Conservation (phyloP, 2,113 vertebrate species). For the Stomatorhinus ivindoensis region DNA sequence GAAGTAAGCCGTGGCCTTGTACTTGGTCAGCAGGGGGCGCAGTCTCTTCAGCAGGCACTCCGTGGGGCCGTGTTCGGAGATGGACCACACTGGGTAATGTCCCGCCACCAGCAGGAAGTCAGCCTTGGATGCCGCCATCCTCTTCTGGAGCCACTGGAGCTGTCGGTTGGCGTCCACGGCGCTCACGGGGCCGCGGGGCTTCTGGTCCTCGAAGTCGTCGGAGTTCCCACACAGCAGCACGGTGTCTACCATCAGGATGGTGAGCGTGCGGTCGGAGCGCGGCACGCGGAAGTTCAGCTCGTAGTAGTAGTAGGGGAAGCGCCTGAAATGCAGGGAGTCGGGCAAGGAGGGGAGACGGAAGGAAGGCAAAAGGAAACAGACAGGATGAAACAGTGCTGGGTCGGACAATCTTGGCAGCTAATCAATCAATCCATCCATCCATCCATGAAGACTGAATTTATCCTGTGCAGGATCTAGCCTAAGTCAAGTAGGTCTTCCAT, state of each 20-base stretch:
- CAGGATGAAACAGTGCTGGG: not conserved
- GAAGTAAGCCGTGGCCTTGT: constrained; percentile 75
- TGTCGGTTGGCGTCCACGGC: constrained; percentile 56
- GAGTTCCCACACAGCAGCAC: constrained; percentile 76
- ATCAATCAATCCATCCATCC: not conserved
- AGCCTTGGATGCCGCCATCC: constrained; percentile 63
- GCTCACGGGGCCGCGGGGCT: constrained; percentile 52
- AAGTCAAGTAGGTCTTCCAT: too few relatives aligned
- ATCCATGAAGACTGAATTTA: not conserved
- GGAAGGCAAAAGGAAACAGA: not conserved
- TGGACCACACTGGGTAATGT: constrained; percentile 86
- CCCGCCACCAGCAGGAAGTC: constrained; percentile 79
- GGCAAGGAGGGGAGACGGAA: not conserved
- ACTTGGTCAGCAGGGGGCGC: constrained; percentile 63
- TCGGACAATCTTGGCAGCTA: not conserved
- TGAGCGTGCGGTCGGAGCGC: constrained; percentile 58
- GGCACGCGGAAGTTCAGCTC: constrained; percentile 72
- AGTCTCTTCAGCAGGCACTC: constrained; percentile 66
- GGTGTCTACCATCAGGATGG: constrained; percentile 81
- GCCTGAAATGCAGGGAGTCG: too few relatives aligned
- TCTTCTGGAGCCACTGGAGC: constrained; percentile 70
- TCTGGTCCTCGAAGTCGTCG: constrained; percentile 59
- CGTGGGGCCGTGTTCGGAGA: constrained; percentile 80
- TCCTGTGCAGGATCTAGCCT: not conserved
- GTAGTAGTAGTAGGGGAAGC: constrained; percentile 76